A percentile compares a stretch with the other conserved stretches of the same genome.
These are phyloP conservation scores for Spizaetus ornatus DNA, from an alignment of 2,113 vertebrate species.

Conservation along the genomic window DNA sequence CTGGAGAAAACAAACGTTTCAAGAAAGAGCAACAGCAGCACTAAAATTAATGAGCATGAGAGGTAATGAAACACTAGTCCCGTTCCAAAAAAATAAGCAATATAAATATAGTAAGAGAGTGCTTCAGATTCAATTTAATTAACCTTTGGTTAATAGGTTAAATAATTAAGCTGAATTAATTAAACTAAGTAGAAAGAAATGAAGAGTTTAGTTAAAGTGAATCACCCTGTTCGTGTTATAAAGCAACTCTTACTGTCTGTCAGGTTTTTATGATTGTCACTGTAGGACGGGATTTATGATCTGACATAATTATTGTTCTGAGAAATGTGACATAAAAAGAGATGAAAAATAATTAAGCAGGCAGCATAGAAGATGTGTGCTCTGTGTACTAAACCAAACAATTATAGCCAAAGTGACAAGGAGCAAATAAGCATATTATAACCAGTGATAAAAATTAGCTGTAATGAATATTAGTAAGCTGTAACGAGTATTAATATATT, in stretches of 20 bases:
- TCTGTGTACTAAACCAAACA: not conserved
- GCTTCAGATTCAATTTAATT: not conserved
- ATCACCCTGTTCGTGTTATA: not conserved
- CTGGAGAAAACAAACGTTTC: not conserved
- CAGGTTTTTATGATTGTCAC: not conserved
- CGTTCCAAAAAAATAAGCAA: not conserved
- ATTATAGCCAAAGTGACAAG: not conserved
- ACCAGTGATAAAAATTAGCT: not conserved
- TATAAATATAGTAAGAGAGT: not conserved
- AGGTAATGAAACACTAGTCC: not conserved
- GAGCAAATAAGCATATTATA: not conserved
- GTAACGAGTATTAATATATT: not conserved
- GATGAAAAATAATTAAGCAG: not conserved
- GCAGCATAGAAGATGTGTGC: not conserved
- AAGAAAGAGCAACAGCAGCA: not conserved
- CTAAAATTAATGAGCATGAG: constrained; percentile 5
- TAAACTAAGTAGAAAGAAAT: not conserved
- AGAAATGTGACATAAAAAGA: not conserved
- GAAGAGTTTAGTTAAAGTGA: not conserved
- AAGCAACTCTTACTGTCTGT: not conserved
- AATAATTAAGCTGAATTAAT: constrained; percentile 27
- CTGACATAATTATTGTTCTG: not conserved
- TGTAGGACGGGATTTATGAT: not conserved
- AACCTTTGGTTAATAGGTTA: constrained; percentile 7
- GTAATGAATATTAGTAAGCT: not conserved